phyloP scores from a whole-genome alignment of 2,797 vertebrate genomes.

The Eospalax fontanierii region DNA sequence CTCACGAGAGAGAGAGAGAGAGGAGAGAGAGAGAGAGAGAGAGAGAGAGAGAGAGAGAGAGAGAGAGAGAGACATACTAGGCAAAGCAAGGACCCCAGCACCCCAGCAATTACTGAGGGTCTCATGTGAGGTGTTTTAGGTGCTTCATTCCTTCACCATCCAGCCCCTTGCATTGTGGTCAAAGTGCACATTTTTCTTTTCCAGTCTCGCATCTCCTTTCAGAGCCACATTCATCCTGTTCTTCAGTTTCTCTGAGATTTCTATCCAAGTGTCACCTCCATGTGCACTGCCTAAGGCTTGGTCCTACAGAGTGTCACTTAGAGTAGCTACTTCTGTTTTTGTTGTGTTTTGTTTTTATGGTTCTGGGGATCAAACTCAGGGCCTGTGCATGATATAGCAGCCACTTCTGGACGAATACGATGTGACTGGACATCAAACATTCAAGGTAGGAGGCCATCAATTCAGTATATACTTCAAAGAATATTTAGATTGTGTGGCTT shows the following conservation, averaged over 20 bases:
- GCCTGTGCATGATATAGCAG: not conserved
- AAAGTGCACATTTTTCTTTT: not conserved
- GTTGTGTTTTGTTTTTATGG: not conserved
- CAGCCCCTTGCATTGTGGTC: not conserved
- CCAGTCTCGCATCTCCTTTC: not conserved
- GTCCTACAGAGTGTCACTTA: not conserved
- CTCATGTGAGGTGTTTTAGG: not conserved
- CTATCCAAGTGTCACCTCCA: conserved; percentile 21
- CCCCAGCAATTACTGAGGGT: not conserved
- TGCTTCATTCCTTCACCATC: not conserved
- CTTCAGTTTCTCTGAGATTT: conserved; percentile 2
- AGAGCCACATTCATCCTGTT: not conserved
- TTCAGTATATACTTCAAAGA: conserved; percentile 17
- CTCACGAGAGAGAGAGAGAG: no score
- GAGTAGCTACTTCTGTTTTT: not conserved
- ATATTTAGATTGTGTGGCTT: conserved; percentile 8
- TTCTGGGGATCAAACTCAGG: not conserved
- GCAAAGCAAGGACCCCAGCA: not conserved
- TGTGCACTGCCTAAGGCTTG: not conserved
- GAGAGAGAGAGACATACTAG: no score
- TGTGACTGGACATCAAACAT: not conserved
- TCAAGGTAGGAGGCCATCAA: not conserved
- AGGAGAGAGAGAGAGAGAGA: no score
- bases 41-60: no score
- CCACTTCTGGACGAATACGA: not conserved